A percentile compares a stretch with the other conserved stretches of the same genome.
phyloP scores from a whole-genome alignment of 2,888 invertebrate genomes.

The Auanema freiburgensis region DNA sequence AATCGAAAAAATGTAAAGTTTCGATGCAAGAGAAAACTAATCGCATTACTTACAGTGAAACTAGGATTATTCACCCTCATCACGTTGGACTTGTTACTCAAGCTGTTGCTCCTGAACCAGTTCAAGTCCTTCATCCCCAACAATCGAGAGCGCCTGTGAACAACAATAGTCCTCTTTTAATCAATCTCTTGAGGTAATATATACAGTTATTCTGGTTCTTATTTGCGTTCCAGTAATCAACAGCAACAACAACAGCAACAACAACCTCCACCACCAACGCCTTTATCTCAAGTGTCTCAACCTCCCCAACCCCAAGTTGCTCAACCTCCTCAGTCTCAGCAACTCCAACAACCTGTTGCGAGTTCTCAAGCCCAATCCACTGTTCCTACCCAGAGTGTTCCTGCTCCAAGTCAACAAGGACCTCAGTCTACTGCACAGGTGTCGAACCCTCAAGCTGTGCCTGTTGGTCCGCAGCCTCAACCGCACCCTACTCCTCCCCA shows the following conservation, averaged over 20 bases:
- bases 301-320: conserved; percentile 8
- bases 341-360: background rate
- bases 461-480: background rate
- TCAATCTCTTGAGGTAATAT: conserved; percentile 35
- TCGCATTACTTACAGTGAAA: background rate
- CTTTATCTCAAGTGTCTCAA: conserved; percentile 14
- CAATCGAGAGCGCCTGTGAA: conserved; percentile 7
- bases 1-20: conserved; percentile 16
- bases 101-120: background rate
- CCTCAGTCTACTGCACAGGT: no score
- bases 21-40: no score
- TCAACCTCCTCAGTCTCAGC: conserved; percentile 6
- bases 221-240: conserved; percentile 20
- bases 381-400: background rate
- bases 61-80: background rate
- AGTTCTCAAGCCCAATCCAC: background rate
- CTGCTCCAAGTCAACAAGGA: no score
- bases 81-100: conserved; percentile 1
- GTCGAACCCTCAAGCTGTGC: no score
- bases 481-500: background rate
- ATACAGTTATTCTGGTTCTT: background rate
- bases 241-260: conserved; percentile 26
- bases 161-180: conserved; percentile 41
- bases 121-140: background rate
- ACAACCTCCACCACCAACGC: conserved; percentile 16